A percentile compares a stretch with the other conserved stretches of the same genome.
Conservation (phyloP, 2,797 vertebrate species). For the Tympanoctomys barrerae region DNA sequence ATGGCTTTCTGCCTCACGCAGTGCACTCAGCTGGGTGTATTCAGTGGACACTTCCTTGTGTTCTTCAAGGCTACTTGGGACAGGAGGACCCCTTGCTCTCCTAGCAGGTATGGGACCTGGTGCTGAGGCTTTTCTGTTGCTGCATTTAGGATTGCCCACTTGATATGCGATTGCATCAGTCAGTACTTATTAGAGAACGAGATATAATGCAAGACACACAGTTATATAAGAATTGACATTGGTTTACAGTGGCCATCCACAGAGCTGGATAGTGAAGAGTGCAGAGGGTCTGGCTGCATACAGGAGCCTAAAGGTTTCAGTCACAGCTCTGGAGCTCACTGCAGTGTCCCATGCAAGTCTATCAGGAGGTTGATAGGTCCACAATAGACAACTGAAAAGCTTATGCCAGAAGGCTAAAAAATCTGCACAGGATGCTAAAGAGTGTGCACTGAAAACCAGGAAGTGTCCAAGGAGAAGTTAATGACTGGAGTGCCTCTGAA, state of each 20-base stretch:
- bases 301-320: not conserved
- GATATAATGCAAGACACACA: not conserved
- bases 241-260: not conserved
- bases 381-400: not conserved
- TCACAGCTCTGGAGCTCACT: not conserved
- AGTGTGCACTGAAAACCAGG: not conserved
- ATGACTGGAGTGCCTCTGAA: fast-evolving
- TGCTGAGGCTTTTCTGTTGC: not conserved
- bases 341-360: not conserved
- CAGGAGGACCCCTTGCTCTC: not conserved
- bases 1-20: not conserved
- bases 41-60: not conserved
- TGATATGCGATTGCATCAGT: not conserved
- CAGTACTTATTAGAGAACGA: not conserved
- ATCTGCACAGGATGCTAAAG: not conserved
- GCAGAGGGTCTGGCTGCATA: not conserved
- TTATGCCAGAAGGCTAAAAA: not conserved
- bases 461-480: not conserved
- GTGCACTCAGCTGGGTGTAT: not conserved
- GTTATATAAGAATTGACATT: not conserved
- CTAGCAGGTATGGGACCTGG: too few relatives aligned
- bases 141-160: not conserved
- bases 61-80: not conserved
- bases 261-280: not conserved
- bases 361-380: not conserved